Evolutionary conservation across 2,888 invertebrate species (phyloP).

Genomic region (Nebria salina): DNA sequence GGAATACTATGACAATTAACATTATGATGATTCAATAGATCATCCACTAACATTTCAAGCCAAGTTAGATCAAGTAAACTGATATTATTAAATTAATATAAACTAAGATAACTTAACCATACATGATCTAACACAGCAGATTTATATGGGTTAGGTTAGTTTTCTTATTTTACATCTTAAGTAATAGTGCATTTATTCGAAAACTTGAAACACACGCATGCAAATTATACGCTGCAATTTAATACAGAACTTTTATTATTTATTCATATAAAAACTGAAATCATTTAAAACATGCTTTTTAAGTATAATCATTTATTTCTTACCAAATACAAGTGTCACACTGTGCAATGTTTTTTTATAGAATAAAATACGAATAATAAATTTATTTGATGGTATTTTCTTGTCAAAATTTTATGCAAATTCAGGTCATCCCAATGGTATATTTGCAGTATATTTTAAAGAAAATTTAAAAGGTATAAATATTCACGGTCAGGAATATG

Average conservation of each 20-base stretch:
- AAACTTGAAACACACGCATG: background rate
- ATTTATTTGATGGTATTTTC: background rate
- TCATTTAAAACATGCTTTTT: slow-evolving; percentile 25
- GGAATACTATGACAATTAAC: too few relatives aligned
- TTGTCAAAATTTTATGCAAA: background rate
- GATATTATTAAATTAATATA: too few relatives aligned
- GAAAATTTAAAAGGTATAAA: slow-evolving; percentile 37
- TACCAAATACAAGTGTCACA: slow-evolving; percentile 40
- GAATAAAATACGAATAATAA: slow-evolving; percentile 25
- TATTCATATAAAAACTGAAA: background rate
- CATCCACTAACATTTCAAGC: background rate
- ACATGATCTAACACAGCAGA: background rate
- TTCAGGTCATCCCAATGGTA: slow-evolving; percentile 4
- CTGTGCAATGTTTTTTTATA: slow-evolving; percentile 28
- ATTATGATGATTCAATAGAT: background rate
- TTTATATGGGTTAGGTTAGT: too few relatives aligned
- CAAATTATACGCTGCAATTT: background rate
- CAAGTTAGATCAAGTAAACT: background rate
- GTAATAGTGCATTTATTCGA: background rate
- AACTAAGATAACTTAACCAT: background rate
- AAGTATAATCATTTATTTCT: slow-evolving; percentile 15
- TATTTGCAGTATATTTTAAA: slow-evolving; percentile 27
- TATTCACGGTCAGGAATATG: slow-evolving; percentile 49
- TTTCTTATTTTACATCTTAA: too few relatives aligned
- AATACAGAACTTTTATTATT: background rate